Conservation (phyloP, 2,888 invertebrate genomes). For the Hyalella azteca region DNA sequence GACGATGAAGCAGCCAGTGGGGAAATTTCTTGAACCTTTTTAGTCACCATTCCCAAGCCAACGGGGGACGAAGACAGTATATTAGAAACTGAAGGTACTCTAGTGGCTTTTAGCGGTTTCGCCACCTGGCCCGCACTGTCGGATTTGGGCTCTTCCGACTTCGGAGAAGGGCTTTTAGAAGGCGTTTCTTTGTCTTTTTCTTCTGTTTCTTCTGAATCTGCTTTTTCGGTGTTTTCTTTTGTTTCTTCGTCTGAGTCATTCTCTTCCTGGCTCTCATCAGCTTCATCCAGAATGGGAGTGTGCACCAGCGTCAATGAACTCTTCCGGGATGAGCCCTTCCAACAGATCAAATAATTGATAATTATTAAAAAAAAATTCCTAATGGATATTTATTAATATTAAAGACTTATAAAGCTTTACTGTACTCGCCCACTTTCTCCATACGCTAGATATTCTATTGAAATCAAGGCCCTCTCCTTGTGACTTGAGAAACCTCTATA, state of each 20-base stretch:
- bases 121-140: background rate
- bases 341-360: too few relatives aligned
- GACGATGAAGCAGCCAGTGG: slow-evolving; percentile 5
- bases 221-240: slow-evolving; percentile 37
- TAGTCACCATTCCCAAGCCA: background rate
- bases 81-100: background rate
- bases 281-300: slow-evolving; percentile 56
- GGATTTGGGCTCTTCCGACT: background rate
- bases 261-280: slow-evolving; percentile 56
- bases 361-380: too few relatives aligned
- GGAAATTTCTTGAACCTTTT: background rate
- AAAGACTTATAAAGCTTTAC: too few relatives aligned
- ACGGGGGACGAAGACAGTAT: background rate
- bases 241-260: slow-evolving; percentile 43
- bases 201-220: background rate
- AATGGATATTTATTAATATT: too few relatives aligned
- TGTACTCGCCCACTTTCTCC: too few relatives aligned
- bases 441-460: too few relatives aligned
- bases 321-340: slow-evolving; percentile 56
- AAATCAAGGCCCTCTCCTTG: background rate
- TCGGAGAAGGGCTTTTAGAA: background rate
- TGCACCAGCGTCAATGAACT: slow-evolving; percentile 56
- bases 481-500: background rate
- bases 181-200: background rate
- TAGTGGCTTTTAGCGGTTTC: too few relatives aligned